phyloP scores from a whole-genome alignment of 2,113 vertebrate species.

The Dasyprocta punctata region DNA sequence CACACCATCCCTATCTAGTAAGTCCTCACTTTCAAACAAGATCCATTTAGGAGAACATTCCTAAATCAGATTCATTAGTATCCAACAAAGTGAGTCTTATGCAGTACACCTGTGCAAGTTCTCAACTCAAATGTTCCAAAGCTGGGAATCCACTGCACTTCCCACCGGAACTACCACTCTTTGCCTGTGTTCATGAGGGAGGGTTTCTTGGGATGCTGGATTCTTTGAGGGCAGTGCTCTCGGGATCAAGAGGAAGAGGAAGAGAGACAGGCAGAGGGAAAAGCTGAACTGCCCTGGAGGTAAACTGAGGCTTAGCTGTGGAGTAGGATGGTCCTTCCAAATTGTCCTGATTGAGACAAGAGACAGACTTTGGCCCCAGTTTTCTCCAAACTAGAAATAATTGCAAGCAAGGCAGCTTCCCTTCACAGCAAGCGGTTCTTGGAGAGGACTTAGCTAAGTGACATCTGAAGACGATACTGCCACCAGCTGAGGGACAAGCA shows the following conservation, averaged over 20 bases:
- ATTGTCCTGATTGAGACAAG: neutral
- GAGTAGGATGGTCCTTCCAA: neutral
- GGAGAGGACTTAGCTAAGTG: neutral
- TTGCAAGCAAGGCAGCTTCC: neutral
- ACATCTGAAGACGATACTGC: neutral
- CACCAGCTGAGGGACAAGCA: neutral
- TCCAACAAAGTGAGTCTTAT: neutral
- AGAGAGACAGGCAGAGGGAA: neutral
- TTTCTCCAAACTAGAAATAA: neutral
- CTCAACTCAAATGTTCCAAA: neutral
- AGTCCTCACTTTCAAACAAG: neutral
- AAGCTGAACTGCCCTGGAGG: neutral
- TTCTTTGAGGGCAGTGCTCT: neutral
- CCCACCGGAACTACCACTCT: neutral
- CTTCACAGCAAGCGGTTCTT: neutral
- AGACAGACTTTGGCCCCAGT: neutral
- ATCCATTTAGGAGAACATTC: neutral
- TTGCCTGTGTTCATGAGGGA: neutral
- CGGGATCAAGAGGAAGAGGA: neutral
- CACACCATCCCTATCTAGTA: neutral
- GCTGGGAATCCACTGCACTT: neutral
- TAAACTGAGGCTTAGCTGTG: neutral
- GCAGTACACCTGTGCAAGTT: neutral
- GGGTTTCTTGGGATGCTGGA: neutral
- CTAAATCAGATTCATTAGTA: neutral